Conservation (phyloP, 2,797 vertebrate genomes). For the Alectoris magna region DNA sequence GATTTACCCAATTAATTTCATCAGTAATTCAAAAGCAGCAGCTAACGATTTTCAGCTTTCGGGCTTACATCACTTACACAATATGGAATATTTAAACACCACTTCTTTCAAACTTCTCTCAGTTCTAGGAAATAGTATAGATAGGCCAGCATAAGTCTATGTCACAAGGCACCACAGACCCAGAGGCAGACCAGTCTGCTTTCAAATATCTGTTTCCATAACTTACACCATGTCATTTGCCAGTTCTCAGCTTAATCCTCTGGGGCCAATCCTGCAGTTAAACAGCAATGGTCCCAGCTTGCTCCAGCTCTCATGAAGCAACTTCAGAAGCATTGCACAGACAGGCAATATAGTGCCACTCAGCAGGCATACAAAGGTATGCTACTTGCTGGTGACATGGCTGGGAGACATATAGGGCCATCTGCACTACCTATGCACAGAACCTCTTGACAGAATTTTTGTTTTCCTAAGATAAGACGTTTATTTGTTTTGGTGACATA, state of each 20-base stretch:
- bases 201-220: background rate
- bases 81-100: background rate
- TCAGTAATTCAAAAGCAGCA: background rate
- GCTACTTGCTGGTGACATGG: fast-evolving
- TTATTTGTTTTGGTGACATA: background rate
- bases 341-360: background rate
- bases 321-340: background rate
- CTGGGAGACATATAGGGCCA: fast-evolving
- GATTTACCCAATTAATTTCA: background rate
- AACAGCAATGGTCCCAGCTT: background rate
- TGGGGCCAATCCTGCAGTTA: background rate
- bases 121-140: background rate
- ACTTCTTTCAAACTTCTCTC: background rate
- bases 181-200: background rate
- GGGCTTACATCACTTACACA: background rate
- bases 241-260: background rate
- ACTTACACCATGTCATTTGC: fast-evolving
- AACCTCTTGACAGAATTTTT: background rate
- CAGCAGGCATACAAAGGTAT: background rate
- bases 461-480: background rate
- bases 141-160: fast-evolving
- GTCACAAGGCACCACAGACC: background rate
- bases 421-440: background rate
- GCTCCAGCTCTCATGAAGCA: background rate
- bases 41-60: background rate